Base-by-base conservation (phyloP, 2,888 invertebrate species). In the Eristalis tenax region DNA sequence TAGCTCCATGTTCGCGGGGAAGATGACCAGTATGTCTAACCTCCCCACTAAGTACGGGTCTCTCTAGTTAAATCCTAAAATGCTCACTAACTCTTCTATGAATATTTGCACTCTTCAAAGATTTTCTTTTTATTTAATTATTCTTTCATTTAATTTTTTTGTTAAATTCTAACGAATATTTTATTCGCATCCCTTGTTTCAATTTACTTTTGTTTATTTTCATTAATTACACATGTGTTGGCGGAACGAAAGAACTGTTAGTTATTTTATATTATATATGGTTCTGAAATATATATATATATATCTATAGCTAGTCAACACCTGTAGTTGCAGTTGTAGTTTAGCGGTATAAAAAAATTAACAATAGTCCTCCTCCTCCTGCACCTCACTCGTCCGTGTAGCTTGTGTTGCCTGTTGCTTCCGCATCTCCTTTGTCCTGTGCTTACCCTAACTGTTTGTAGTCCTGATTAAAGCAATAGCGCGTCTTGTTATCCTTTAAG, bases 101-200 rank as follows among this genome's bases (percentile, higher is more conserved):
- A 50, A 50, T 50, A 79, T 80, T 76, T 83, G 79, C 79, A 75
- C 71, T 83, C 68, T 66, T 50, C 28, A 43, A 69, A 43, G 23
- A 22, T 75, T 61, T 63, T 78, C 59, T 56, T 83, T 83, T 64
- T 83, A 77, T 64, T 56, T 86, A 78, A 82, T 76, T 83, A 68
- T 82, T 88, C 84, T 88, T 83, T 26, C 26, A 26, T 77, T 76
- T 66, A 65, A 40, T 59, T 65, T 88, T 89, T 89, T 85, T 65
- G 68, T 89, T 89, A 88, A 85, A 84, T 77, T 88, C 88, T 89
- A 90, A 89, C 90, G 89, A 90, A 91, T 91, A 90, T 91, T 90
- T 32, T 91, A 92, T 91, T 92, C 91, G 90, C 90, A 91, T 92
- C 92, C 93, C 93, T 92, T 92, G 92, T 92, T 93, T 92, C 91